Evolutionary conservation across 2,797 vertebrate species (phyloP).

Genomic region (Synanceia verrucosa): DNA sequence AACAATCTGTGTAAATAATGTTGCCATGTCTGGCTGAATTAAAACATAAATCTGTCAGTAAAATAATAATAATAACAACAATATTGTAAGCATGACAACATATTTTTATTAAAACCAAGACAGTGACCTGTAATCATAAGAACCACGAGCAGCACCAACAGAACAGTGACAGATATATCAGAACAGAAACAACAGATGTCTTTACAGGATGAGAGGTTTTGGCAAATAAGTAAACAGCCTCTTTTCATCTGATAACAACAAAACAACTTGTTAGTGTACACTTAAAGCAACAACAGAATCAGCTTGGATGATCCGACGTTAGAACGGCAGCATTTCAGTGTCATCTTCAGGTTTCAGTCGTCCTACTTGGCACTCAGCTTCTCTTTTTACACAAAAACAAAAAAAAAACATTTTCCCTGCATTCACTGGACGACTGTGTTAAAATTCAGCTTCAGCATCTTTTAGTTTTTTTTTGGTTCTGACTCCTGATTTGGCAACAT

Average conservation of each 20-base stretch:
- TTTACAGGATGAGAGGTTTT: slow-evolving; percentile 69
- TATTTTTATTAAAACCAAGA: slow-evolving; percentile 75
- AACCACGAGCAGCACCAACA: slow-evolving; percentile 65
- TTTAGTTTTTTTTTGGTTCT: slow-evolving; percentile 13
- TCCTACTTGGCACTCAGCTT: slow-evolving; percentile 60
- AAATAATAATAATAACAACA: slow-evolving; percentile 3
- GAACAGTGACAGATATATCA: slow-evolving; percentile 55
- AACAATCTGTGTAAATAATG: too few species aligned
- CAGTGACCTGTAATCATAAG: slow-evolving; percentile 48
- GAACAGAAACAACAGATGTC: slow-evolving; percentile 48
- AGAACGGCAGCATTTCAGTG: slow-evolving; percentile 49
- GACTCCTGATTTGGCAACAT: slow-evolving; percentile 51
- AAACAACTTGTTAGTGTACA: slow-evolving; percentile 65
- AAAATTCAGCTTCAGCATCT: slow-evolving; percentile 26
- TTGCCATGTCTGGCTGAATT: neutral
- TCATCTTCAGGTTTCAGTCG: slow-evolving; percentile 16
- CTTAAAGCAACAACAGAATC: slow-evolving; percentile 43
- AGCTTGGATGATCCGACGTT: slow-evolving; percentile 37
- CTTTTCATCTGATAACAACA: slow-evolving; percentile 56
- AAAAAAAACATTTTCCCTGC: slow-evolving; percentile 20
- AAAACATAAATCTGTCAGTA: neutral
- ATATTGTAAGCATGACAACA: slow-evolving; percentile 57
- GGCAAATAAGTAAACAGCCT: slow-evolving; percentile 70
- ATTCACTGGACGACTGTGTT: slow-evolving; percentile 6
- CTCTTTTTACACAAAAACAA: slow-evolving; percentile 24